phyloP scores from a whole-genome alignment of 1,140 invertebrate genomes.

The Sarcophaga peregrina region DNA sequence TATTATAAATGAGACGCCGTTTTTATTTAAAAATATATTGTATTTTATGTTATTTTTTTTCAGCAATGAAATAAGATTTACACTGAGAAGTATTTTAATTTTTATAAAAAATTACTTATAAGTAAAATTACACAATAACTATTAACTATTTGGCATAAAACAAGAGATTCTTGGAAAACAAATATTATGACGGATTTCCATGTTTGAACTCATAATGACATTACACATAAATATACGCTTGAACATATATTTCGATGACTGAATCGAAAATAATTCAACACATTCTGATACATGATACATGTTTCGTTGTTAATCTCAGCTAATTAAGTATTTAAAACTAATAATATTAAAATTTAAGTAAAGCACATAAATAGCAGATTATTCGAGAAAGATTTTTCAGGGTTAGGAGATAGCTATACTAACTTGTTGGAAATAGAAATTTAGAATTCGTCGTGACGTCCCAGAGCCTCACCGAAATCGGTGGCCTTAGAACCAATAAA shows the following conservation, averaged over 20 bases:
- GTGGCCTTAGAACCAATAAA: conserved; percentile 99
- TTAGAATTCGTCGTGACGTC: conserved; percentile 94
- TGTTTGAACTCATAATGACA: neutral
- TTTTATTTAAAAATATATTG: conserved; percentile 22
- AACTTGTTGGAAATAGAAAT: neutral
- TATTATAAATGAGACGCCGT: neutral
- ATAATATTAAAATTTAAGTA: conserved; percentile 32
- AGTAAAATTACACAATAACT: neutral
- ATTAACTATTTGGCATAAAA: conserved; percentile 10
- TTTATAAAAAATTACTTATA: neutral
- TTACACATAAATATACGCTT: neutral
- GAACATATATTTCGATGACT: neutral
- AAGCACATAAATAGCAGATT: conserved; percentile 34
- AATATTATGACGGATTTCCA: neutral
- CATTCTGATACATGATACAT: conserved; percentile 35
- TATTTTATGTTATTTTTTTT: neutral
- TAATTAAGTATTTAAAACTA: neutral
- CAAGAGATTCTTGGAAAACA: conserved; percentile 8
- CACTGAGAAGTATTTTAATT: neutral
- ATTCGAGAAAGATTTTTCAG: conserved; percentile 18
- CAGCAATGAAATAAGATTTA: neutral
- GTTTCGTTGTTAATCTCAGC: conserved; percentile 9
- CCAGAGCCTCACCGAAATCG: conserved; percentile 96
- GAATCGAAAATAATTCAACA: neutral
- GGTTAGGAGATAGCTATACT: neutral